Base-by-base conservation (phyloP, 1,140 invertebrate genomes). In the Gryon sp. region DNA sequence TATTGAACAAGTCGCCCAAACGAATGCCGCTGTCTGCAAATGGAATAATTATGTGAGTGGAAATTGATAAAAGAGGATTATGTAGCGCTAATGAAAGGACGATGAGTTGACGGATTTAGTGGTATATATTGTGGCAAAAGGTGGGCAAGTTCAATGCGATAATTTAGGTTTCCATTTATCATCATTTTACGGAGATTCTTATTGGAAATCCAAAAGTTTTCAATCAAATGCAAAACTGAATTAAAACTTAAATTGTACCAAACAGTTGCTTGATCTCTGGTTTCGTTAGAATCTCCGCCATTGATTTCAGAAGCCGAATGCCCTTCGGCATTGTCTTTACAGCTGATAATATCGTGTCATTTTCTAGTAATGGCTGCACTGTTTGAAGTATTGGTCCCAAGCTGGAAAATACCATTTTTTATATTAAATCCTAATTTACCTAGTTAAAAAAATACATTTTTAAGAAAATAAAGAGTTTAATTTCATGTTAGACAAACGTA, bases 231-330 rank as follows among this genome's bases (percentile, higher is more conserved):
- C 12, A 3, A 55, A 41, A 65, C n/a, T 34, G 4, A 30, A 57
- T 48, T 32, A 50, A 48, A 24, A 43, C 5, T 14, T 16, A 66
- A 20, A 19, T 84, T 86, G 85, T 83, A 91, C 90, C 86, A 30
- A 90, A 89, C 60, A 93, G 88, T 62, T 90, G 82, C 40, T 91
- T 88, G 32, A 92, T 89, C 50, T 90, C 84, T 7, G 90, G 90
- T 62, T 90, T 88, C n/a, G 92, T 92, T 1, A 91, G 89, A 38
- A 91, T 87, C 20, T 90, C 87, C 1, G 91, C 89, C 62, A 92
- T 85, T 0, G 91, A 91, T 40, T 89, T 89, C 9, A 93, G 80
- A 15, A 93, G 87, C 55, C 91, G 90, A 19, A 90, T 85, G 19
- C 91, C 91, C 45, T 92, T 88, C 1, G 92, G 92, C 18, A 92